These are phyloP conservation scores for Zonitis immaculata DNA, from an alignment of 2,888 invertebrate species.

Conservation along the genomic window DNA sequence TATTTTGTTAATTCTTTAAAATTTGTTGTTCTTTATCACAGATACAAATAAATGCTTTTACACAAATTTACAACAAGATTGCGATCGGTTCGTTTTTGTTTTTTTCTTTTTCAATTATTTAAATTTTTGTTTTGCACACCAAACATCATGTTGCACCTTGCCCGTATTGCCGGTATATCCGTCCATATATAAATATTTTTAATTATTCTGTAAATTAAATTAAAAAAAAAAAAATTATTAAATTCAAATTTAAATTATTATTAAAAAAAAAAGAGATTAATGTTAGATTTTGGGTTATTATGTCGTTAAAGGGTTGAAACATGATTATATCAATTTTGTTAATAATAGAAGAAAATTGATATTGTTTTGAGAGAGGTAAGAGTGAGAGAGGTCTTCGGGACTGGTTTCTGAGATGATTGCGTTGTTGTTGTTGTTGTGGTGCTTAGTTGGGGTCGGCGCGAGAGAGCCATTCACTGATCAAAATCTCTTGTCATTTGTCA, in stretches of 20 bases:
- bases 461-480: slow-evolving; percentile 61
- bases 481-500: slow-evolving; percentile 75
- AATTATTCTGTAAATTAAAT: slow-evolving; percentile 30
- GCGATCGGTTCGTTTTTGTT: too few relatives aligned
- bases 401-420: too few relatives aligned
- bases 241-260: background rate
- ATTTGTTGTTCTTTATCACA: slow-evolving; percentile 48
- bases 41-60: slow-evolving; percentile 52
- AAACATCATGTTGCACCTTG: slow-evolving; percentile 45
- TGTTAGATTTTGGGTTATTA: slow-evolving; percentile 25
- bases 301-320: slow-evolving; percentile 21
- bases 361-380: background rate
- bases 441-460: slow-evolving; percentile 38
- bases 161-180: slow-evolving; percentile 33
- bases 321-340: too few relatives aligned
- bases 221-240: slow-evolving; percentile 17
- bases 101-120: too few relatives aligned
- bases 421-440: too few relatives aligned
- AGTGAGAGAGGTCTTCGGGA: slow-evolving; percentile 20
- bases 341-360: background rate
- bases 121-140: slow-evolving; percentile 31
- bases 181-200: slow-evolving; percentile 10
- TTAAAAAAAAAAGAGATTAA: slow-evolving; percentile 8
- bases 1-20: slow-evolving; percentile 24
- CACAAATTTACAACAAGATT: slow-evolving; percentile 49